Evolutionary conservation across 37 sponge, comb jelly and placozoan genomes (phyloP), one percentile per base, ranked within the genome.

Genomic region (Axinella damicornis): DNA sequence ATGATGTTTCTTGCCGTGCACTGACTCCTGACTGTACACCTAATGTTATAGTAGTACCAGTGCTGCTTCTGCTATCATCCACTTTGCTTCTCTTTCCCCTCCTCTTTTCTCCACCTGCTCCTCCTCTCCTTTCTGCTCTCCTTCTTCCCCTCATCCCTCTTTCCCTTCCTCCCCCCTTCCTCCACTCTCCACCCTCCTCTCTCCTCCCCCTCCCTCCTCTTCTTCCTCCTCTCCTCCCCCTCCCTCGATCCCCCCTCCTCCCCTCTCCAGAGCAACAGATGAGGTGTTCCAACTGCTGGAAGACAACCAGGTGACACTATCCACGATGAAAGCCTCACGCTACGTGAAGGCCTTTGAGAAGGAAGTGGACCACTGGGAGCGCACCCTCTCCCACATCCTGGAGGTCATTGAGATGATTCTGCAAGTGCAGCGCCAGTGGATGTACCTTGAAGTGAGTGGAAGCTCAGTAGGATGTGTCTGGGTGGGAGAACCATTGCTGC

Each of bases 391-490:
- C 53, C 94, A 88, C 65, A 93, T 99, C 34, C 84, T 99, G 79
- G 99, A 99, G 85, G 95, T 96, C 40, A 85, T 97, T 17, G 99
- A 99, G 87, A 87, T 99, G 92, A 91, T 85, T 0, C 88, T 97
- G 32, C 99, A 97, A 65, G 96, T 99, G 33, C 99, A 99, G 88
- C 79, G 96, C 25, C 98, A 97, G 83, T 99, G 99, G 99, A 99
- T 99, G 96, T 99, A 99, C 79, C 85, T 99, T 53, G 99, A 99
- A 94, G 96, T 95, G 52, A 52, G 65, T 27, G 46, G 46, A 46
- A 46, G 46, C 46, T 46, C 46, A 46, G n/a, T n/a, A n/a, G n/a
- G n/a, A n/a, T n/a, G 46, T 46, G 9, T 46, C 46, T 46, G 46
- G 46, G n/a, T n/a, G n/a, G n/a, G n/a, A n/a, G n/a, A n/a, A n/a